These are phyloP conservation scores for Rutilus rutilus DNA, from an alignment of 2,113 vertebrate genomes.

Conservation along the genomic window DNA sequence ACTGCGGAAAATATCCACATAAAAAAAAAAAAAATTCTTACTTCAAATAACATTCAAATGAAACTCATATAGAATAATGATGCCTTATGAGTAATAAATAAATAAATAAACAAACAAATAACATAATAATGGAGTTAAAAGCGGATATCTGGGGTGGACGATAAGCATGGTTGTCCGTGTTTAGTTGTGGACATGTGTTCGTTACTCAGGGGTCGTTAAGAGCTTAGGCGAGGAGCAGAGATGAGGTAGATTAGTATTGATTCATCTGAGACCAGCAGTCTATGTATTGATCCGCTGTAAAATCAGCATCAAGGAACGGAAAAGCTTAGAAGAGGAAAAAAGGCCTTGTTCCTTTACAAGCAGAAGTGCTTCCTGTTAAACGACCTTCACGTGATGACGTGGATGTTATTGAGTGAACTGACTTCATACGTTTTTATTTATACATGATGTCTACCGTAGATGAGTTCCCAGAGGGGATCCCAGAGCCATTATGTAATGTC, in stretches of 20 bases:
- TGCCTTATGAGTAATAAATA: background rate
- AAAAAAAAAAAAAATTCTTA: background rate
- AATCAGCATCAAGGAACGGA: constrained; percentile 3
- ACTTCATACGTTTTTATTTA: background rate
- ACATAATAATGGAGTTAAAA: too few relatives aligned
- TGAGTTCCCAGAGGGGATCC: background rate
- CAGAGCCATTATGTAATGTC: background rate
- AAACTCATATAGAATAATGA: background rate
- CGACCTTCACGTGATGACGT: constrained; percentile 13
- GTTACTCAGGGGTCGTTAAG: constrained; percentile 22
- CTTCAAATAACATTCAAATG: background rate
- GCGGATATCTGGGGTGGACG: background rate
- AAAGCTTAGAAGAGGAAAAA: constrained; percentile 7
- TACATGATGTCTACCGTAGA: background rate
- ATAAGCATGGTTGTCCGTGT: background rate
- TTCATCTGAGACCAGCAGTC: constrained; percentile 17
- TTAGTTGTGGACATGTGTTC: constrained; percentile 1
- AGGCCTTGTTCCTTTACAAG: background rate
- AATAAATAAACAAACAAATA: background rate
- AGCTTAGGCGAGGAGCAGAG: constrained; percentile 2
- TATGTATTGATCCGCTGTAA: constrained; percentile 50
- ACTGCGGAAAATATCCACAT: background rate
- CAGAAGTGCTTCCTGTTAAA: constrained; percentile 34
- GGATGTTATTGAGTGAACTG: background rate
- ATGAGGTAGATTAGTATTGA: constrained; percentile 43